Evolutionary conservation across 2,888 invertebrate species (phyloP).

Genomic region (Ashinkailepas kermadecensis): DNA sequence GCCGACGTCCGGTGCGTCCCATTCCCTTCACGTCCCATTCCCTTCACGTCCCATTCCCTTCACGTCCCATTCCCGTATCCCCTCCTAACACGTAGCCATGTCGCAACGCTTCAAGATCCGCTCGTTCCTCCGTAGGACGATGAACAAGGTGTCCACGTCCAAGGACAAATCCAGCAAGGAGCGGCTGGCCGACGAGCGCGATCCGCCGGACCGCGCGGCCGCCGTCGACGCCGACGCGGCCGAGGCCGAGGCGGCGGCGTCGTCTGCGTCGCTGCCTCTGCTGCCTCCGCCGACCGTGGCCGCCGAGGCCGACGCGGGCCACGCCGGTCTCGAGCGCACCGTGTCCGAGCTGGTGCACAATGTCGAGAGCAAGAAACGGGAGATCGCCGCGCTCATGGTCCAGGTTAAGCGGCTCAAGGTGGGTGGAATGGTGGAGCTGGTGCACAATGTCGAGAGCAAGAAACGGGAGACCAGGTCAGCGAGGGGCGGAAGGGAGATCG

Average conservation of each 20-base stretch:
- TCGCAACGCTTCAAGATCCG: constrained; percentile 14
- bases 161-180: constrained; percentile 13
- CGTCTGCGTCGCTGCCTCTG: not conserved
- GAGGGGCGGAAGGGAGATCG: too few species aligned
- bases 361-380: constrained; percentile 44
- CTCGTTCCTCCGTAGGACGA: constrained; percentile 20
- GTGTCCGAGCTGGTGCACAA: constrained; percentile 44
- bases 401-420: constrained; percentile 42
- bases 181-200: not conserved
- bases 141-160: constrained; percentile 2
- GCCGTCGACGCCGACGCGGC: constrained; percentile 24
- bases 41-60: not conserved
- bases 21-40: not conserved
- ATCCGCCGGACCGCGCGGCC: not conserved
- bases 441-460: constrained; percentile 43
- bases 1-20: too few species aligned
- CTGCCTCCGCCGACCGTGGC: not conserved
- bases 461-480: too few species aligned
- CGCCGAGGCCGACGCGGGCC: not conserved
- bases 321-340: constrained; percentile 39
- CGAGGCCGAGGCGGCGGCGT: constrained; percentile 24
- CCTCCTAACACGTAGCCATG: not conserved
- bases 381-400: constrained; percentile 45
- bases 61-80: constrained; percentile 1
- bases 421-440: constrained; percentile 4